Conservation (phyloP, 2,113 vertebrate genomes). For the Macrotus californicus region DNA sequence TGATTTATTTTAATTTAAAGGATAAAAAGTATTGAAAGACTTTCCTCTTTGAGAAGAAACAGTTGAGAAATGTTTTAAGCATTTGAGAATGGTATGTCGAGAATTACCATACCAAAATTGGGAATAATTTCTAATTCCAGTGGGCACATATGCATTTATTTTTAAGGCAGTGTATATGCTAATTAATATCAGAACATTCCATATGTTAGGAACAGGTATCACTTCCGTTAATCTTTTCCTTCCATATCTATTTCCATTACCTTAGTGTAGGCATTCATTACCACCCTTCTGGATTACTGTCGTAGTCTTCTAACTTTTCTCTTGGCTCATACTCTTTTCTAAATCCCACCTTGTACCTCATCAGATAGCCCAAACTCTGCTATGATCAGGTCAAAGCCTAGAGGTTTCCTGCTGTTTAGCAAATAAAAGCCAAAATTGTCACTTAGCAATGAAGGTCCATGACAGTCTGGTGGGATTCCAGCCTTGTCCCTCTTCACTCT, state of each 20-base stretch:
- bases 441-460: neutral
- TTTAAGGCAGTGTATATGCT: neutral
- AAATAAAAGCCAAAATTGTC: neutral
- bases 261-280: neutral
- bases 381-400: neutral
- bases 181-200: neutral
- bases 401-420: neutral
- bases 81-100: neutral
- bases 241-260: neutral
- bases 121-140: neutral
- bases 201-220: neutral
- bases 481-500: neutral
- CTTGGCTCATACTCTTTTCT: neutral
- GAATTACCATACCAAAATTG: neutral
- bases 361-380: neutral
- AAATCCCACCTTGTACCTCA: neutral
- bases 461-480: neutral
- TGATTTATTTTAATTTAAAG: conserved; percentile 32
- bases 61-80: conserved; percentile 6
- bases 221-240: neutral
- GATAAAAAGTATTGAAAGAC: neutral
- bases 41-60: conserved; percentile 14
- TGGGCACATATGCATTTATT: neutral
- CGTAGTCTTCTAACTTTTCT: neutral
- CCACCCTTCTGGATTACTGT: neutral